Evolutionary conservation across 2,888 invertebrate species (phyloP).

Genomic region (Ernsta delagoae): DNA sequence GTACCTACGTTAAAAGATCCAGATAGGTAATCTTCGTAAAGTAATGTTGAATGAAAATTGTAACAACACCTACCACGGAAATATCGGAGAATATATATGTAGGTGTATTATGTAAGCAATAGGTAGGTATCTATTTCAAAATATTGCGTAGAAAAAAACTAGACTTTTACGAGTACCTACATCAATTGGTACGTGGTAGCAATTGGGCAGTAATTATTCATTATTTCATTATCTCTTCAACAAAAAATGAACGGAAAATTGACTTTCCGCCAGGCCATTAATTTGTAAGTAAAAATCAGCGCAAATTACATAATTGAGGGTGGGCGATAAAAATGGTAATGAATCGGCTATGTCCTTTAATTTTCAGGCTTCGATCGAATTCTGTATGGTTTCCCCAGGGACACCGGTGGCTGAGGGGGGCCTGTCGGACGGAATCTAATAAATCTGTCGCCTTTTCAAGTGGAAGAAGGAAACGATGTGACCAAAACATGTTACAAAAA

Average conservation of each 20-base stretch:
- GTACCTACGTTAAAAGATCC: too few relatives aligned
- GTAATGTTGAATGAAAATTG: too few relatives aligned
- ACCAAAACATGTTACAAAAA: constrained; percentile 11
- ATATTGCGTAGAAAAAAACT: not conserved
- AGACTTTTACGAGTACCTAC: not conserved
- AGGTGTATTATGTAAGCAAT: too few relatives aligned
- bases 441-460: constrained; percentile 20
- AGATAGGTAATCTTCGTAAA: too few relatives aligned
- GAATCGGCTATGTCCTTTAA: constrained; percentile 21
- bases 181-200: not conserved
- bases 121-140: too few relatives aligned
- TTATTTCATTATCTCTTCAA: not conserved
- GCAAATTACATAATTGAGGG: constrained; percentile 2
- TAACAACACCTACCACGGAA: too few relatives aligned
- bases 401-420: constrained; percentile 11
- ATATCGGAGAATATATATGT: too few relatives aligned
- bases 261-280: not conserved
- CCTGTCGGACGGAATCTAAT: constrained; percentile 21
- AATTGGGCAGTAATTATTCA: not conserved
- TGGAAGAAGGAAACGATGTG: constrained; percentile 12
- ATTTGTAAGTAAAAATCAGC: constrained; percentile 2
- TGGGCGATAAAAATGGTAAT: constrained; percentile 9
- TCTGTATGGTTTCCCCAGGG: constrained; percentile 21
- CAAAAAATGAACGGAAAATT: not conserved
- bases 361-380: constrained; percentile 31